A percentile compares a stretch with the other conserved stretches of the same genome.
Conservation (phyloP, 2,888 invertebrate species). For the Mallateleia sp. region DNA sequence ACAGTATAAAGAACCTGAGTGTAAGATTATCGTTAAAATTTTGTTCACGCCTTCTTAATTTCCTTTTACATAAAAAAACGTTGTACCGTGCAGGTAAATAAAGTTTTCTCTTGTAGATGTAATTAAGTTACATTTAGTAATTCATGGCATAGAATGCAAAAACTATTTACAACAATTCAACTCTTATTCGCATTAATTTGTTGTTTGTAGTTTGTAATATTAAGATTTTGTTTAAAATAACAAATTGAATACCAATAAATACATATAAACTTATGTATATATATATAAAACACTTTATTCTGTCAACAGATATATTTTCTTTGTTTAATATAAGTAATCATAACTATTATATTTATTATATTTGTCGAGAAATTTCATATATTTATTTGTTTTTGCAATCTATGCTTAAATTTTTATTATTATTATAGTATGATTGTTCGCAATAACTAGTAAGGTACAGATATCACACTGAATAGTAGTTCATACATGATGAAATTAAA, state of each 20-base stretch:
- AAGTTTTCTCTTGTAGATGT: not conserved
- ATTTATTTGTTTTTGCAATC: conserved; percentile 33
- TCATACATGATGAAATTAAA: conserved; percentile 50
- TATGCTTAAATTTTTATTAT: conserved; percentile 46
- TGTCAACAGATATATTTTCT: too few species aligned
- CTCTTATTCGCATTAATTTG: too few species aligned
- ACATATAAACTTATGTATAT: too few species aligned
- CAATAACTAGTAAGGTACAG: conserved; percentile 52
- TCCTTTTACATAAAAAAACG: conserved; percentile 28
- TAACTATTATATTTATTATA: too few species aligned
- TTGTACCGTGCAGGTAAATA: conserved; percentile 45
- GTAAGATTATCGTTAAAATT: conserved; percentile 61
- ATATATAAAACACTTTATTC: too few species aligned
- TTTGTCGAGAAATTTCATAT: too few species aligned
- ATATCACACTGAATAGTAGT: conserved; percentile 58
- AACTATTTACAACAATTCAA: conserved; percentile 13
- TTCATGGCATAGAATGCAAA: conserved; percentile 26
- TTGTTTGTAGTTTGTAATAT: too few species aligned
- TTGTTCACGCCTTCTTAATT: conserved; percentile 11
- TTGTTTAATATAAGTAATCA: too few species aligned
- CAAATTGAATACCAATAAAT: too few species aligned
- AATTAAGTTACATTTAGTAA: not conserved
- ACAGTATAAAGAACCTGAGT: conserved; percentile 61
- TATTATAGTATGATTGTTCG: conserved; percentile 55
- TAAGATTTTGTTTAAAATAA: too few species aligned